Evolutionary conservation across 2,797 vertebrate genomes (phyloP).

Genomic region (Ambastaia sidthimunki): DNA sequence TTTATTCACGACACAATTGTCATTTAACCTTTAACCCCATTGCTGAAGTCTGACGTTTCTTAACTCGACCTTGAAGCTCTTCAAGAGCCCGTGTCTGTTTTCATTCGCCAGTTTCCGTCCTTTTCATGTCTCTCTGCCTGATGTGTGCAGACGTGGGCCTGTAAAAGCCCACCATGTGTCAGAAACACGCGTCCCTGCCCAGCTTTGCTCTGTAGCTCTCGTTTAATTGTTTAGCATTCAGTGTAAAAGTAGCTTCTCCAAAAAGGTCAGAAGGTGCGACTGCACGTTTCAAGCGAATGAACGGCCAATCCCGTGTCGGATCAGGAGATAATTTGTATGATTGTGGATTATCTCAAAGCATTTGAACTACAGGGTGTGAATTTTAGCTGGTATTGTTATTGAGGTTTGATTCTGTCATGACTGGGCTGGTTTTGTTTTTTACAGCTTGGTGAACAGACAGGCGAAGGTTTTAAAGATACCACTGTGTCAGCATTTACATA

Average conservation of each 20-base stretch:
- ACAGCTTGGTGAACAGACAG: not conserved
- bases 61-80: constrained; percentile 17
- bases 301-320: constrained; percentile 6
- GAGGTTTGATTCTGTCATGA: constrained; percentile 8
- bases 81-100: constrained; percentile 25
- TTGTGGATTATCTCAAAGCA: constrained; percentile 18
- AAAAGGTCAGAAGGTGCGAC: not conserved
- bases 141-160: constrained; percentile 27
- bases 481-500: too few species aligned
- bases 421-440: not conserved
- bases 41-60: not conserved
- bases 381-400: constrained; percentile 19
- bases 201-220: not conserved
- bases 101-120: not conserved
- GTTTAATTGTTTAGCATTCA: not conserved
- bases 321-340: not conserved
- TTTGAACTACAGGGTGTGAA: constrained; percentile 13
- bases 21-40: constrained; percentile 15
- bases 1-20: constrained; percentile 24
- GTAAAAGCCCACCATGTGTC: constrained; percentile 41
- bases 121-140: constrained; percentile 33
- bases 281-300: not conserved
- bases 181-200: constrained; percentile 40
- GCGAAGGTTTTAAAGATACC: too few species aligned
- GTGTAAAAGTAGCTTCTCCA: constrained; percentile 10